Base-by-base conservation (phyloP, 2,113 vertebrate species). In the Steatornis caripensis region DNA sequence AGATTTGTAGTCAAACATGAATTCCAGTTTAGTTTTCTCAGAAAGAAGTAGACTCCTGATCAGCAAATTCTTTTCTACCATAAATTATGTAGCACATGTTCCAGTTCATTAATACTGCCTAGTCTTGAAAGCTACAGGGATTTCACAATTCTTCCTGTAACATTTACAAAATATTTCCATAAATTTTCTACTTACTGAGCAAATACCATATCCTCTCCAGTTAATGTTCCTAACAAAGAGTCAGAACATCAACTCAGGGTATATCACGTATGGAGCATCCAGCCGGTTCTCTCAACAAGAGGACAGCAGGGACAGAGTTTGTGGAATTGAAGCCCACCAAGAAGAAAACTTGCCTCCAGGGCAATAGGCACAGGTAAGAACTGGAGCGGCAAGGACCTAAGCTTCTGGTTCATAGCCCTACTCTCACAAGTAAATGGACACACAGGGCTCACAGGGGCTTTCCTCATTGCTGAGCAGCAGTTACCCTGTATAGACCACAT, bases 121-220 rank as follows among this genome's bases (percentile, higher is more conserved):
- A 19, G 65, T n/a, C 80, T 55, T 41, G 24, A 93, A 86, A 94
- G 62, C 79, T 74, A 76, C 76, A 54, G 79, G 86, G 94, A 90
- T 95, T 95, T 93, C 84, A 77, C 71, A 87, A 64, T 89, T 93
- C 81, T 12, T 81, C 53, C 69, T 71, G 54, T 81, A 94, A 96
- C 91, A 94, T 94, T 95, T 89, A 92, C 80, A 87, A 94, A 94
- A 87, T 78, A 89, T 93, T 95, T 84, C 93, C 81, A 89, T 91
- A 89, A 86, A 81, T 89, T 92, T 94, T 48, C 45, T 93, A 26
- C 53, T 78, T 84, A 72, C 70, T 93, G 74, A 91, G 81, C 87
- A 96, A 96, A 93, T 79, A 93, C 95, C 54, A 58, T 32, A 69
- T 9, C 41, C 21, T 65, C 29, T 54, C 22, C 36, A 54, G 58